Conservation (phyloP, 2,888 invertebrate genomes). For the Ochropacha duplaris region DNA sequence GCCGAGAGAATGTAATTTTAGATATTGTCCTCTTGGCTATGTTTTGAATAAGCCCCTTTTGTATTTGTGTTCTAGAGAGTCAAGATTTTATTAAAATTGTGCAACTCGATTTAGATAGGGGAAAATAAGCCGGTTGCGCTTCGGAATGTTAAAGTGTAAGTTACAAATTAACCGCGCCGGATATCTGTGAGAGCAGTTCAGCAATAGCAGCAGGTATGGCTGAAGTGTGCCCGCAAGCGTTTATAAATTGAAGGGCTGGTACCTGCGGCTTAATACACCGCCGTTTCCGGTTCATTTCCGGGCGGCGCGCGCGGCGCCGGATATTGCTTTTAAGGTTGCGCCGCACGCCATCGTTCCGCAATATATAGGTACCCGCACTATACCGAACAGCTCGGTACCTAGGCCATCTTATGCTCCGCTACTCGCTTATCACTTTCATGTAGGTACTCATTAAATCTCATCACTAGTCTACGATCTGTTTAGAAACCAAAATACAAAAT, state of each 20-base stretch:
- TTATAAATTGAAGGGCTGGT: conserved; percentile 83
- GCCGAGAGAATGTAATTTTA: conserved; percentile 77
- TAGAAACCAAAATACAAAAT: background rate
- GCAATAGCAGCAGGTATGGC: conserved; percentile 50
- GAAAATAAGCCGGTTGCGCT: conserved; percentile 9
- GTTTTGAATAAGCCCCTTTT: conserved; percentile 52
- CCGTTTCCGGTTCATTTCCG: conserved; percentile 84
- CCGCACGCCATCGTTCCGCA: conserved; percentile 66
- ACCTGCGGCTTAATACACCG: conserved; percentile 84
- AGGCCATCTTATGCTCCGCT: conserved; percentile 9
- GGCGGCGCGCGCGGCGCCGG: conserved; percentile 81
- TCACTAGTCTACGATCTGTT: background rate
- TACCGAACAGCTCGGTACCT: conserved; percentile 33
- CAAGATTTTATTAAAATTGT: conserved; percentile 33
- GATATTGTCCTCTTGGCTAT: conserved; percentile 63
- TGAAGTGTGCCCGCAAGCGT: conserved; percentile 72
- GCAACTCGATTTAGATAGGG: background rate
- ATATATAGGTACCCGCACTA: conserved; percentile 33
- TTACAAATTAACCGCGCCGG: conserved; percentile 74
- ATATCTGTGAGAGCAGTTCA: conserved; percentile 55
- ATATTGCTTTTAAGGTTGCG: conserved; percentile 84
- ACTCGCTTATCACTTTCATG: conserved; percentile 18
- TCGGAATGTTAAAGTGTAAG: conserved; percentile 40
- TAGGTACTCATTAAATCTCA: conserved; percentile 1
- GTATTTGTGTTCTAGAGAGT: conserved; percentile 27